These are phyloP conservation scores for Hirundo rustica DNA, from an alignment of 2,797 vertebrate genomes.

Conservation along the genomic window DNA sequence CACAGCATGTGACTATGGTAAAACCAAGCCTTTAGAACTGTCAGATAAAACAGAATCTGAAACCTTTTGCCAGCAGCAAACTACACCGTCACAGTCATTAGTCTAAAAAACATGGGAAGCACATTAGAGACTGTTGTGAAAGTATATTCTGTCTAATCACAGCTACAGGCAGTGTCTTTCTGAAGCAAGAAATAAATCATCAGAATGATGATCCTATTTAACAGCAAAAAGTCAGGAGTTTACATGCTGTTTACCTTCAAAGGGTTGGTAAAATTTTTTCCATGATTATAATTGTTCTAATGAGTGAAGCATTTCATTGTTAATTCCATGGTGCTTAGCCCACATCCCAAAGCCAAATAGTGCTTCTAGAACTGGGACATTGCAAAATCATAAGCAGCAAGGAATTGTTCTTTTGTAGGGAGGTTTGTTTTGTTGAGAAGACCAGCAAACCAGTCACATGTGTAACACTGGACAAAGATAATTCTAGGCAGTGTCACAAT, in stretches of 20 bases:
- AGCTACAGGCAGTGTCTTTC: background rate
- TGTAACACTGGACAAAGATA: background rate
- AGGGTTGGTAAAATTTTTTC: background rate
- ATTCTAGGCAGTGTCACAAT: background rate
- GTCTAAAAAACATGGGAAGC: background rate
- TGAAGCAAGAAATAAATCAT: background rate
- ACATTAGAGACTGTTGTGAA: background rate
- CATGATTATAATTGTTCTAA: background rate
- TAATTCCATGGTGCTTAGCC: background rate
- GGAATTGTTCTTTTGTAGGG: background rate
- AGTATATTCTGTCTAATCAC: background rate
- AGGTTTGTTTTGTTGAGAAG: background rate
- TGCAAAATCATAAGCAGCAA: background rate
- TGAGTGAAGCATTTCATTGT: background rate
- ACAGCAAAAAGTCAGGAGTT: background rate
- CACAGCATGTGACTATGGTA: background rate
- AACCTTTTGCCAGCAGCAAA: slow-evolving; percentile 19
- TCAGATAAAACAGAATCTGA: slow-evolving; percentile 19
- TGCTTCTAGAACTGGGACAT: background rate
- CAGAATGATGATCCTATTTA: background rate
- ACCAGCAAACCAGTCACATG: background rate
- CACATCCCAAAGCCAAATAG: background rate
- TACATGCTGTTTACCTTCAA: background rate
- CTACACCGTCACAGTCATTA: background rate
- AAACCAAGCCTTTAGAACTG: background rate